Percentiles rank a stretch among this genome's conserved stretches.
These are phyloP conservation scores for Pristionchus arcanus DNA, from an alignment of 2,888 invertebrate species.

Conservation along the genomic window DNA sequence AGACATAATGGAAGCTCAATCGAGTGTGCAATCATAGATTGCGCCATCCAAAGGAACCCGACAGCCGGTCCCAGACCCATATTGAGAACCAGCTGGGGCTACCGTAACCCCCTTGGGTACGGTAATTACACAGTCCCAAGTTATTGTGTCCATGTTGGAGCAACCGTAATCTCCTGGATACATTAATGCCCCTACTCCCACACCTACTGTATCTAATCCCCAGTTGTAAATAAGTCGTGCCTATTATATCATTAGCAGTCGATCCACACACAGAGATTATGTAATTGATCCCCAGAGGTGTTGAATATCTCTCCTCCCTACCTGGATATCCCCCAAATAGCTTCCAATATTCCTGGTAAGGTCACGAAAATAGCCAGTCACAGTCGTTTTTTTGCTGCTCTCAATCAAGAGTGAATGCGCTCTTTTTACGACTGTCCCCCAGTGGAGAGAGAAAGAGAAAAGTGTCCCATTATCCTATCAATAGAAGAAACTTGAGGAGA, in stretches of 20 bases:
- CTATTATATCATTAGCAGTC: conserved; percentile 35
- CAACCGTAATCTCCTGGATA: neutral
- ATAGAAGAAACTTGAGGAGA: conserved; percentile 52
- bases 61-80: conserved; percentile 1
- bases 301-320: neutral
- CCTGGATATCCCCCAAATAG: too few species aligned
- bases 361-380: neutral
- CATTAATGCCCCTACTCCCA: neutral
- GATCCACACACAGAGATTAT: conserved; percentile 7
- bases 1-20: conserved; percentile 48
- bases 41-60: conserved; percentile 34
- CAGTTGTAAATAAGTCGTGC: conserved; percentile 19
- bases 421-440: conserved; percentile 38
- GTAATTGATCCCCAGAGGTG: conserved; percentile 51
- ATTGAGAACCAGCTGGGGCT: conserved; percentile 4
- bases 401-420: neutral
- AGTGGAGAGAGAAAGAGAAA: conserved; percentile 41
- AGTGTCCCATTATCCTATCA: conserved; percentile 50
- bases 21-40: conserved; percentile 32
- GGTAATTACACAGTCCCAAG: too few species aligned
- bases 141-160: neutral
- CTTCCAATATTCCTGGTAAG: neutral
- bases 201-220: conserved; percentile 33
- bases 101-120: neutral
- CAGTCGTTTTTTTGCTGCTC: conserved; percentile 10